These are phyloP conservation scores for Graphium colonna DNA, from an alignment of 2,888 invertebrate genomes.

Conservation along the genomic window DNA sequence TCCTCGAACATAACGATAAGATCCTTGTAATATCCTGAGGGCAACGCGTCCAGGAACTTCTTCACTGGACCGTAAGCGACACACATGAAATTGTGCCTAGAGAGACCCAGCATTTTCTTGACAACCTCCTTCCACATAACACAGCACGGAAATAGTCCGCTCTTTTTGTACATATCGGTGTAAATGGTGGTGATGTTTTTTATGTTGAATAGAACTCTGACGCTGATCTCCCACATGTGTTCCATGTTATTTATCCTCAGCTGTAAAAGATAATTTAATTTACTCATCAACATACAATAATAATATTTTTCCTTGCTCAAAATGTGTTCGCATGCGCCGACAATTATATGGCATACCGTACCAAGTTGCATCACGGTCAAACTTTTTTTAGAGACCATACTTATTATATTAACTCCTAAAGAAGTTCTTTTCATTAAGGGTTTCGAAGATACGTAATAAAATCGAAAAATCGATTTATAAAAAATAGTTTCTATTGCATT, in stretches of 20 bases:
- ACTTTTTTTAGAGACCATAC: no score
- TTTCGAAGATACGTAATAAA: no score
- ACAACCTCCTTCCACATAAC: slow-evolving; percentile 81
- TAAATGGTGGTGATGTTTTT: slow-evolving; percentile 83
- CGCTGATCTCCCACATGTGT: slow-evolving; percentile 82
- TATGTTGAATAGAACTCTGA: slow-evolving; percentile 80
- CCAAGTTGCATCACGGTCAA: no score
- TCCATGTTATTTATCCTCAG: slow-evolving; percentile 83
- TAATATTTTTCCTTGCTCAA: no score
- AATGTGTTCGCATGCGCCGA: no score
- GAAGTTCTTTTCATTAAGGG: no score
- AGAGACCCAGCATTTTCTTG: slow-evolving; percentile 81
- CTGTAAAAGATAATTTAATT: slow-evolving; percentile 43
- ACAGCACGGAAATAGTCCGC: slow-evolving; percentile 73
- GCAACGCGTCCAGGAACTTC: slow-evolving; percentile 80
- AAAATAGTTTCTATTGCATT: no score
- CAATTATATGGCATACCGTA: no score
- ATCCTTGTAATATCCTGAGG: slow-evolving; percentile 76
- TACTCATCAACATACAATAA: no score
- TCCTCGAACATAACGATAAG: slow-evolving; percentile 74
- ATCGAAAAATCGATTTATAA: no score
- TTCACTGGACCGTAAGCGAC: slow-evolving; percentile 82
- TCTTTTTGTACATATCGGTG: slow-evolving; percentile 81
- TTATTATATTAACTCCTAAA: no score
- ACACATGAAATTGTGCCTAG: slow-evolving; percentile 83